phyloP scores from a whole-genome alignment of 2,797 vertebrate genomes.

The Chiloscyllium punctatum region DNA sequence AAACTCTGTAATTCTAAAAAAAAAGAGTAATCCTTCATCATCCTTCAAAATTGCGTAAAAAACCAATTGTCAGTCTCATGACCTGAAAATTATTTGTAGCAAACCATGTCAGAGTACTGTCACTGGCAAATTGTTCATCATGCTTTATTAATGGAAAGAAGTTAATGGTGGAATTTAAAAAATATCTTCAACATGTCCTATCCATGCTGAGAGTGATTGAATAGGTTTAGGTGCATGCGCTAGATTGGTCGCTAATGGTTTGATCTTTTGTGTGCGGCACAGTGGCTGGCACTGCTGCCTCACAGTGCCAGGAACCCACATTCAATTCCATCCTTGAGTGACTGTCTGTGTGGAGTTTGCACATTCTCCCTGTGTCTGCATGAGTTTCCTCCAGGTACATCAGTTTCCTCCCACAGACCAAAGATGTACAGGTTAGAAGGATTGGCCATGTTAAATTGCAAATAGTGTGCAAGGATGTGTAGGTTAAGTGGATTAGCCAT shows the following conservation, averaged over 20 bases:
- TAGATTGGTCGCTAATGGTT: neutral
- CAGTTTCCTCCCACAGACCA: too few relatives aligned
- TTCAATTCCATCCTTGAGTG: too few relatives aligned
- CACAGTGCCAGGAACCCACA: too few relatives aligned
- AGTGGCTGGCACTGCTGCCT: too few relatives aligned
- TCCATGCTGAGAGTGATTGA: neutral
- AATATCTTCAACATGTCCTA: neutral
- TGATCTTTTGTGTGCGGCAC: neutral
- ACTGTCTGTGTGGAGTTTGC: too few relatives aligned
- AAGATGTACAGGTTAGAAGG: too few relatives aligned
- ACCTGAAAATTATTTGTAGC: neutral
- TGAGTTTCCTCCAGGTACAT: too few relatives aligned
- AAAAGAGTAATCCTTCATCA: neutral
- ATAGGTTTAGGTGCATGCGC: neutral
- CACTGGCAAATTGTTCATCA: neutral
- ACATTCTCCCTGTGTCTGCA: too few relatives aligned
- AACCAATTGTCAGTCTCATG: neutral
- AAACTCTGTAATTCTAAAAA: neutral
- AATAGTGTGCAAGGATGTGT: too few relatives aligned
- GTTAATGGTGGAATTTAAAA: neutral
- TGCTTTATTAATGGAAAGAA: too few relatives aligned
- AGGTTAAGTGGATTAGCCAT: too few relatives aligned
- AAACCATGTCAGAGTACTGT: neutral
- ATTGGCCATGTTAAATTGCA: too few relatives aligned
- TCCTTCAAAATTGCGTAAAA: neutral